Evolutionary conservation across 2,113 vertebrate species (phyloP).

Genomic region (Sitta europaea): DNA sequence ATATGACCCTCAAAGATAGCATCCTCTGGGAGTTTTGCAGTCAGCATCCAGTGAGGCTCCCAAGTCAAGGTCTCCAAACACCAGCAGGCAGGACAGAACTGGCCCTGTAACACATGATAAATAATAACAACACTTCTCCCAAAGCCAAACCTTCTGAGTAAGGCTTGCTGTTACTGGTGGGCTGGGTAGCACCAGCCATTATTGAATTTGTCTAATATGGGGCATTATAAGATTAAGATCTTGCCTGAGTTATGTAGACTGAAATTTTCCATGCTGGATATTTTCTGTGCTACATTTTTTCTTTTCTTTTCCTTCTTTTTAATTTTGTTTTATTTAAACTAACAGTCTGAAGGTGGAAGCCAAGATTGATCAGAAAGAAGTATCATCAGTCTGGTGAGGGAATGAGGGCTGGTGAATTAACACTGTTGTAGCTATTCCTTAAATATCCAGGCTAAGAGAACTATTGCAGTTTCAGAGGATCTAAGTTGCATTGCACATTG

Average conservation of each 20-base stretch:
- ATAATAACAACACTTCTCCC: neutral
- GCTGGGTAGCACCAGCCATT: neutral
- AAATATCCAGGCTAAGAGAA: neutral
- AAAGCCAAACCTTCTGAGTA: neutral
- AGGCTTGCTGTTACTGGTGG: neutral
- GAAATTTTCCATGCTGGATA: neutral
- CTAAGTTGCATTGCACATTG: neutral
- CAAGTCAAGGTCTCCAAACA: neutral
- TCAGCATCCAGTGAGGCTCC: neutral
- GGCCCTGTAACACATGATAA: neutral
- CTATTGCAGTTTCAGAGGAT: neutral
- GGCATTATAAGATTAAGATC: neutral
- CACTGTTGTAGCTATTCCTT: neutral
- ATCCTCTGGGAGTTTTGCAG: neutral
- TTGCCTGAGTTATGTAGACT: neutral
- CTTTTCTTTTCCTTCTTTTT: neutral
- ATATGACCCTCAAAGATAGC: neutral
- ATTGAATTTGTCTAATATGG: neutral
- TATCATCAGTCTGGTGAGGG: neutral
- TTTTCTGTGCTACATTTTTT: neutral
- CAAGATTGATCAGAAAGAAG: neutral
- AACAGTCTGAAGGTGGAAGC: neutral
- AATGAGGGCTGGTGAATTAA: neutral
- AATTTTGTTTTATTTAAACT: neutral
- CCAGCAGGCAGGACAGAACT: neutral